Conservation (phyloP, 2,797 vertebrate species). For the Semotilus atromaculatus region DNA sequence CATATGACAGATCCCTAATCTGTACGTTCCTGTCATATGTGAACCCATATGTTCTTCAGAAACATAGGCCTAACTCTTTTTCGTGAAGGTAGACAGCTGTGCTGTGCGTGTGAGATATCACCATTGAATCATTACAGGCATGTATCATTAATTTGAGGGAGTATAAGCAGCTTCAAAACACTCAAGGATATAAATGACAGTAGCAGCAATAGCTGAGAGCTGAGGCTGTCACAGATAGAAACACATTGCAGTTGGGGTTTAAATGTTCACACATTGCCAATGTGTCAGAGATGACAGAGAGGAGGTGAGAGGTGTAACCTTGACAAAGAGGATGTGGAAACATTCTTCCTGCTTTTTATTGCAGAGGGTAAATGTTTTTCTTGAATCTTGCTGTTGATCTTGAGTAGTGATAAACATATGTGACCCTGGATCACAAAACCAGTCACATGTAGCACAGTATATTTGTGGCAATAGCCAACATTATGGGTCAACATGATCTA, state of each 20-base stretch:
- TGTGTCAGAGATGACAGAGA: conserved; percentile 3
- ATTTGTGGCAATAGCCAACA: no score
- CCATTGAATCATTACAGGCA: not conserved
- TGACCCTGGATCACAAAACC: no score
- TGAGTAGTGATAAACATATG: not conserved
- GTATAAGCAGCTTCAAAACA: conserved; percentile 11
- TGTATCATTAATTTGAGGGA: conserved; percentile 1
- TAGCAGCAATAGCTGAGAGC: not conserved
- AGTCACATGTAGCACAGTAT: no score
- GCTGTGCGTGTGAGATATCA: not conserved
- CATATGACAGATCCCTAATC: not conserved
- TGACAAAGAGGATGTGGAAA: conserved; percentile 11
- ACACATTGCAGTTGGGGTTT: conserved; percentile 5
- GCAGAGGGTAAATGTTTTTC: not conserved
- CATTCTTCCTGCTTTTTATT: not conserved
- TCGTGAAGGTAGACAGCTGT: not conserved
- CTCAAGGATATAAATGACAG: conserved; percentile 3
- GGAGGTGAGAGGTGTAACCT: not conserved
- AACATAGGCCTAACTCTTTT: not conserved
- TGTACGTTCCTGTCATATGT: not conserved
- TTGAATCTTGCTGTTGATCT: not conserved
- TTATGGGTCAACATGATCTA: no score
- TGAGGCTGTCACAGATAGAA: not conserved
- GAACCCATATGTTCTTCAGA: not conserved
- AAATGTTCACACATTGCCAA: conserved; percentile 20